Conservation (phyloP, 2,113 vertebrate genomes). For the rat (Rattus norvegicus) region DNA sequence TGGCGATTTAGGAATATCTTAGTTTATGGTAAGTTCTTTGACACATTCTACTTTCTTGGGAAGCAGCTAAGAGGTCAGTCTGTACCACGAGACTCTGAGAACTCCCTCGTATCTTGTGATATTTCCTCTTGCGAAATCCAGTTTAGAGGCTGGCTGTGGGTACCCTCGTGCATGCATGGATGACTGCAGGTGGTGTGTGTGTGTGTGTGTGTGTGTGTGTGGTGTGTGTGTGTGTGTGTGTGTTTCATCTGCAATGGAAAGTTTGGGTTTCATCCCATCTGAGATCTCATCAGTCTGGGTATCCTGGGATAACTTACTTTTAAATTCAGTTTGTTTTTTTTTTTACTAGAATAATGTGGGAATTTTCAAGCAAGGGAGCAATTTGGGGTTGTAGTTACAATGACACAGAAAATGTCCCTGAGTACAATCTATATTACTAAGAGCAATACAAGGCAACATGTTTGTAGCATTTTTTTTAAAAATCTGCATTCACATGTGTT, state of each 20-base stretch:
- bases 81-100: neutral
- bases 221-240: neutral
- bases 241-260: neutral
- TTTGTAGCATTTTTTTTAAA: neutral
- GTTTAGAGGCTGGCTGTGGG: neutral
- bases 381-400: neutral
- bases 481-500: neutral
- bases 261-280: neutral
- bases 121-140: neutral
- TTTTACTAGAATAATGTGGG: neutral
- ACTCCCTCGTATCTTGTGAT: neutral
- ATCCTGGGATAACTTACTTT: neutral
- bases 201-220: neutral
- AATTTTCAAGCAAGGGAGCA: neutral
- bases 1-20: neutral
- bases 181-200: no score
- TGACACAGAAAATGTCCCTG: neutral
- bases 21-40: neutral
- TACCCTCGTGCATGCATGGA: no score
- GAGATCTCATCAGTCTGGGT: neutral
- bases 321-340: neutral
- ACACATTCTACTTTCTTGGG: neutral
- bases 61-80: neutral
- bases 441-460: neutral
- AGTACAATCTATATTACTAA: neutral